Evolutionary conservation across 23 tunicate species (phyloP).

Genomic region (Halocynthia aurantium): DNA sequence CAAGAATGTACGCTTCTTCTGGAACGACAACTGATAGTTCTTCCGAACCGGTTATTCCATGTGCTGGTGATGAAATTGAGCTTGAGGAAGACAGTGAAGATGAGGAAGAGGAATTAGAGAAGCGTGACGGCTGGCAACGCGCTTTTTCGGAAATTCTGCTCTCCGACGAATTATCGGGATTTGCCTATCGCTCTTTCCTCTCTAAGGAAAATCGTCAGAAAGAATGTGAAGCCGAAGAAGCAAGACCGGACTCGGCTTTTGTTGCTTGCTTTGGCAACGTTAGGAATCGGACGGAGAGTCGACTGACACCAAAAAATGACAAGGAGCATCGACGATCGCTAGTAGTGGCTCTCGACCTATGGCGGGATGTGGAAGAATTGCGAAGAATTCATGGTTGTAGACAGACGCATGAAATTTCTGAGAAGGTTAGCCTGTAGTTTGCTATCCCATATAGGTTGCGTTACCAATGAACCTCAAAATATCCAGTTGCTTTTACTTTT

Average conservation of each 20-base stretch:
- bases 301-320: no score
- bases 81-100: neutral
- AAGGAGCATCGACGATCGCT: neutral
- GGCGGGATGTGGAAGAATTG: constrained; percentile 61
- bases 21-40: no score
- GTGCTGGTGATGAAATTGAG: neutral
- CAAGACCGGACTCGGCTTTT: neutral
- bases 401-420: neutral
- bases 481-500: neutral
- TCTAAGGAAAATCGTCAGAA: no score
- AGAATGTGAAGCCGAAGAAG: neutral
- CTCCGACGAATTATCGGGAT: constrained; percentile 52
- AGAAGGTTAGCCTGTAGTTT: constrained; percentile 4
- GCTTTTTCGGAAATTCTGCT: constrained; percentile 49
- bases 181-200: constrained; percentile 57
- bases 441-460: no score
- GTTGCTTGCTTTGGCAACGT: no score
- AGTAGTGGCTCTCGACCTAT: constrained; percentile 32
- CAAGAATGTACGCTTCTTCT: no score
- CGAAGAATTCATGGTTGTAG: constrained; percentile 22
- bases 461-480: no score
- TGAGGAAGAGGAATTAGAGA: neutral
- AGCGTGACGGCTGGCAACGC: neutral
- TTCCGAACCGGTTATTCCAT: no score
- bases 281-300: no score